Base-by-base conservation (phyloP, 2,797 vertebrate species). In the Rallus crepitans region DNA sequence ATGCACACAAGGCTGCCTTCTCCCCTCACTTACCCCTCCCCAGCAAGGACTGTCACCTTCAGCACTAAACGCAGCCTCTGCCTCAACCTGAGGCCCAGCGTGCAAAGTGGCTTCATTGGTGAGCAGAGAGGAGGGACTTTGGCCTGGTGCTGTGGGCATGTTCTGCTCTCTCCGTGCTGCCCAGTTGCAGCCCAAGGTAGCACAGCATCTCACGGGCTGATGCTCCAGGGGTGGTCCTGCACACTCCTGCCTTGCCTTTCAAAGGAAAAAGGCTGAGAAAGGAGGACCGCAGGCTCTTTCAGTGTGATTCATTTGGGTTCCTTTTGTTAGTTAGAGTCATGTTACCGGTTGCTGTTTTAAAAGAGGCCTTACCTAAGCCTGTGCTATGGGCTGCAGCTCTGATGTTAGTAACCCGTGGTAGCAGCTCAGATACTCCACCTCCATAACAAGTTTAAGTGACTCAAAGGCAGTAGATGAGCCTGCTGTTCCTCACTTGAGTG, bases 141-240 rank as follows among this genome's bases (percentile, higher is more conserved):
- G 24, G 18, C 27, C 20, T 15, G 15, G 7, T 12, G 31, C 35
- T 48, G 21, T 2, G 52, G 24, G 15, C 21, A 24, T 24, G 20
- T 0, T 59, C 17, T 47, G 73, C 35, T 65, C n/a, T 30, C 3
- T 82, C 33, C 2, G 2, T 64, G 50, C 50, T 23, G 47, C 71
- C 37, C 9, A 2, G 9, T 15, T 24, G n/a, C 30, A 66, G 66
- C 19, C 48, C 12, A 0, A 19, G 14, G 18, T 50, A 10, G 24
- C 40, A 6, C 1, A 3, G 33, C n/a, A 35, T 55, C 0, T 0
- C 28, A 3, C 13, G 18, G 39, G 40, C 33, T 45, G 4, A 28
- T 13, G 76, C 64, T 77, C 4, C 15, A 11, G 30, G 42, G 9
- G 2, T 45, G 35, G 24, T 60, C 37, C 82, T 87, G 25, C 47